Conservation (phyloP, 2,797 vertebrate species). For the Spondyliosoma cantharus region DNA sequence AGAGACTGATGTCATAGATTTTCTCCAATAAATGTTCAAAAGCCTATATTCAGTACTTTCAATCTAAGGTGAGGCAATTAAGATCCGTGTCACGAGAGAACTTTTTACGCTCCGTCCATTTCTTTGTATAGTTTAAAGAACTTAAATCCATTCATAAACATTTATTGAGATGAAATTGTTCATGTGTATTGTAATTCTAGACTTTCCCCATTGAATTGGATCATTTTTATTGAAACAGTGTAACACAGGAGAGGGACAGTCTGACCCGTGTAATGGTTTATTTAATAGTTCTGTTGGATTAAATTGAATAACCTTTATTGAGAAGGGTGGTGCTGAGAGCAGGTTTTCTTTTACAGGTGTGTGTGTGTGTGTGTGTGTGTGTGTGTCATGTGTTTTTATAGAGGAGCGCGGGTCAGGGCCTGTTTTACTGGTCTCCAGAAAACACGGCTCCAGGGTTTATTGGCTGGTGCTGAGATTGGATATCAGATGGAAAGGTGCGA, state of each 20-base stretch:
- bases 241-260: background rate
- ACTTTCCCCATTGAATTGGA: constrained; percentile 21
- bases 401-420: constrained; percentile 43
- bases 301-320: constrained; percentile 44
- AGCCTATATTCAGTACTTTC: constrained; percentile 3
- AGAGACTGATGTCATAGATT: background rate
- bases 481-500: constrained; percentile 45
- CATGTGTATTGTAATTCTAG: constrained; percentile 16
- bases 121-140: constrained; percentile 20
- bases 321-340: constrained; percentile 16
- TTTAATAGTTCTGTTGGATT: constrained; percentile 47
- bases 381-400: constrained; percentile 38
- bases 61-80: constrained; percentile 8
- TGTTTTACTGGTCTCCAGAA: constrained; percentile 60
- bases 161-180: constrained; percentile 27
- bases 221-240: constrained; percentile 8
- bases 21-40: constrained; percentile 3
- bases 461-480: constrained; percentile 64
- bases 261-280: background rate
- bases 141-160: constrained; percentile 23
- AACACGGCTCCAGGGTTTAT: constrained; percentile 57
- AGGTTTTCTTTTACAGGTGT: constrained; percentile 51
- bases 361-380: constrained; percentile 14
- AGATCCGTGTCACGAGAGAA: background rate
- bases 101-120: constrained; percentile 10